These are phyloP conservation scores for Diplosoma virens DNA, from an alignment of 23 tunicate genomes.

Conservation along the genomic window DNA sequence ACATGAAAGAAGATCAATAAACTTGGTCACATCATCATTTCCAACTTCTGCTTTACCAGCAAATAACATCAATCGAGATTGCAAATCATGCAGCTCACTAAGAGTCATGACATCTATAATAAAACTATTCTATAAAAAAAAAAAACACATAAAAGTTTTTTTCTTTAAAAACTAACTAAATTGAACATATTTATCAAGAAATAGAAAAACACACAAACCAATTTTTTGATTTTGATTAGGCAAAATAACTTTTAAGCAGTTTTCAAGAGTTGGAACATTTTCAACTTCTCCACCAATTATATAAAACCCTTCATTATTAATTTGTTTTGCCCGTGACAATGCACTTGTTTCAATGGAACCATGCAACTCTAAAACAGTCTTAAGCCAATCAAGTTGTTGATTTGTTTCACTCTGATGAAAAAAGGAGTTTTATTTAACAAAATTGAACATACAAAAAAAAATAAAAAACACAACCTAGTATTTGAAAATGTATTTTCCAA, in stretches of 20 bases:
- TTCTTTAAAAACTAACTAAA: background rate
- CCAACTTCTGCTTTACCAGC: conserved; percentile 79
- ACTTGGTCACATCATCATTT: conserved; percentile 26
- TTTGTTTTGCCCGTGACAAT: conserved; percentile 47
- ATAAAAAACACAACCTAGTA: too few species aligned
- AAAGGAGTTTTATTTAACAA: background rate
- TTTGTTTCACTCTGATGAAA: conserved; percentile 7
- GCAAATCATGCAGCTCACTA: conserved; percentile 49
- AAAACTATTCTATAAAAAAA: too few species aligned
- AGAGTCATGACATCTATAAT: conserved; percentile 30
- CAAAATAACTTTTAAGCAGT: conserved; percentile 27
- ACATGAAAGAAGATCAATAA: conserved; percentile 16
- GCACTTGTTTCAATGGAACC: conserved; percentile 65
- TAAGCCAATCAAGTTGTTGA: conserved; percentile 44
- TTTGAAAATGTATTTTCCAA: too few species aligned
- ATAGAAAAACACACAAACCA: background rate
- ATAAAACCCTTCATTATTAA: conserved; percentile 51
- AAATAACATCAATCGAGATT: conserved; percentile 72
- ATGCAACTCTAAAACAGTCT: conserved; percentile 41
- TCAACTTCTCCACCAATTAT: conserved; percentile 11
- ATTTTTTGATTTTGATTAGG: background rate
- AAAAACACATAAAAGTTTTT: too few species aligned
- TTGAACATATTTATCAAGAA: background rate
- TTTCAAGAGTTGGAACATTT: conserved; percentile 22
- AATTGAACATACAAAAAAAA: too few species aligned